Evolutionary conservation across 30 jellyfish, hydroid and myxozoan genomes (phyloP).

Genomic region (Catostylus mosaicus): DNA sequence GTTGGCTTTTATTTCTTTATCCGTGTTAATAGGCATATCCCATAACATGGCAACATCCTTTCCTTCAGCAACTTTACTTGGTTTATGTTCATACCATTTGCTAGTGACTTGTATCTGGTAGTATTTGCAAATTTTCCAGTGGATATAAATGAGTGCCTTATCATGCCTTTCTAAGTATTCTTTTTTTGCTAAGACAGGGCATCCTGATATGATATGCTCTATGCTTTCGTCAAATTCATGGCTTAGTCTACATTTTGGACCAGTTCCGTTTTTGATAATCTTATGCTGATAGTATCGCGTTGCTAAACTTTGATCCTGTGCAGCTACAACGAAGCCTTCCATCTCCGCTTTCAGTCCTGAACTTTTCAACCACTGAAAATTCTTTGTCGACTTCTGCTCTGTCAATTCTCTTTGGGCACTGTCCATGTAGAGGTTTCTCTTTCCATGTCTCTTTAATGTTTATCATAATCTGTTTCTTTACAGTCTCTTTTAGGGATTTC

Average conservation of each 20-base stretch:
- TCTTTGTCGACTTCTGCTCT: no score
- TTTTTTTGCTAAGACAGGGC: background rate
- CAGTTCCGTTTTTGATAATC: background rate
- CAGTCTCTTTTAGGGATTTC: no score
- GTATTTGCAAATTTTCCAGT: background rate
- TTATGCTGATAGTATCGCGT: background rate
- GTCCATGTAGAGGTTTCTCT: no score
- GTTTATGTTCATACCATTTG: constrained; percentile 8
- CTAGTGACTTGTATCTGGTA: background rate
- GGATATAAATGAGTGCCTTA: background rate
- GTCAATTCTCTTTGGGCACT: no score
- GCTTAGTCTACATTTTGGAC: background rate
- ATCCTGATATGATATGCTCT: background rate
- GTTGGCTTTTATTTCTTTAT: constrained; percentile 25
- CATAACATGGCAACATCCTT: background rate
- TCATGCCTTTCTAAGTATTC: background rate
- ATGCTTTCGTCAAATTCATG: background rate
- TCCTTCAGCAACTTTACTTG: background rate
- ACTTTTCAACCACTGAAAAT: no score
- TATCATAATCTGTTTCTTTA: no score
- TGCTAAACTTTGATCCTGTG: background rate
- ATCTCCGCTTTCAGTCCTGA: no score
- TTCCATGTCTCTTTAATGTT: no score
- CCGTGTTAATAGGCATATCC: constrained; percentile 24
- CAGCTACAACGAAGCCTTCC: no score